Conservation (phyloP, 2,797 vertebrate species). For the Halcyon leucocephala region DNA sequence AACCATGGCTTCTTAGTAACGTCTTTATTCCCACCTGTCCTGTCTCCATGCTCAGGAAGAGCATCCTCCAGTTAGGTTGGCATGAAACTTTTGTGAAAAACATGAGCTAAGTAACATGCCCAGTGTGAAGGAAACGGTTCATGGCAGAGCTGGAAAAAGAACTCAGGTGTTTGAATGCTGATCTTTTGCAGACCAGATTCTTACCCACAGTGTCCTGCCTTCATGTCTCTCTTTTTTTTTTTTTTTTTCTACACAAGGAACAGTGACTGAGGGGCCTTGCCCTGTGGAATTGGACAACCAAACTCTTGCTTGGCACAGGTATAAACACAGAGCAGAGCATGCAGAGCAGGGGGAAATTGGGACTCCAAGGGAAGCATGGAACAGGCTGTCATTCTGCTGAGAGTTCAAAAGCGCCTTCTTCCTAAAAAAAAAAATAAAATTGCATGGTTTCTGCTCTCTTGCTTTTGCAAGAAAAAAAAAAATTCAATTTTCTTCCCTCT, state of each 20-base stretch:
- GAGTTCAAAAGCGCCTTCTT: background rate
- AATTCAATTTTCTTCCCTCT: background rate
- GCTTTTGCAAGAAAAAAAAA: background rate
- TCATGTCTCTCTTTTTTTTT: background rate
- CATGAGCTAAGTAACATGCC: background rate
- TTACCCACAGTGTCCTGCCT: background rate
- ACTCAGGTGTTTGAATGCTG: background rate
- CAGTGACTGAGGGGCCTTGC: background rate
- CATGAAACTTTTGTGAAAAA: background rate
- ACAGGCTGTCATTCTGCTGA: background rate
- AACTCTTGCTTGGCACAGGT: background rate
- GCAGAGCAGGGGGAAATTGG: rapidly evolving
- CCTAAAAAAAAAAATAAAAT: background rate
- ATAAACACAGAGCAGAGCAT: background rate
- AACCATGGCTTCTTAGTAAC: background rate
- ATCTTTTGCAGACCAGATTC: background rate
- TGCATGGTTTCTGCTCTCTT: background rate
- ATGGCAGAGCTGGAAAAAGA: background rate
- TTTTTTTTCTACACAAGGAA: background rate
- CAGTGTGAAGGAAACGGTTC: background rate
- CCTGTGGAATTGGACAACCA: background rate
- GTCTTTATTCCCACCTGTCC: background rate
- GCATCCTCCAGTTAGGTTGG: background rate
- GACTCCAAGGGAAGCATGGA: background rate
- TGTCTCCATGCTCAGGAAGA: background rate